These are phyloP conservation scores for Otus sunia DNA, from an alignment of 2,113 vertebrate species.

Conservation along the genomic window DNA sequence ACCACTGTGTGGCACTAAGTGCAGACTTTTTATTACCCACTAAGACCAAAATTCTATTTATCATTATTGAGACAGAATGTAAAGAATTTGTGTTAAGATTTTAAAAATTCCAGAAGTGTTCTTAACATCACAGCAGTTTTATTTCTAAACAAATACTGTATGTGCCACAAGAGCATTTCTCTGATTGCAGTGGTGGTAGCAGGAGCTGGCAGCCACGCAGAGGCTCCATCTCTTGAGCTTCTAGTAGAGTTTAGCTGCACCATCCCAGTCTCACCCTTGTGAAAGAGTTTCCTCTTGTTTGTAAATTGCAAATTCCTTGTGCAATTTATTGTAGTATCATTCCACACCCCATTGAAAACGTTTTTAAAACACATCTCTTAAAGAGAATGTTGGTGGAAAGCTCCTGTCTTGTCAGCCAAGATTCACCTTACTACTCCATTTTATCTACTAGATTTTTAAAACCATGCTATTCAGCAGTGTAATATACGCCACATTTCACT, in stretches of 20 bases:
- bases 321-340: neutral
- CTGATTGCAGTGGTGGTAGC: neutral
- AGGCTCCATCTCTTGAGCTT: neutral
- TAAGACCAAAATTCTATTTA: neutral
- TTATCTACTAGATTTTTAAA: neutral
- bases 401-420: neutral
- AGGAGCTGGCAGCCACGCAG: neutral
- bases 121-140: neutral
- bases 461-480: neutral
- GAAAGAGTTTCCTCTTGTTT: neutral
- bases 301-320: neutral
- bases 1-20: slow-evolving; percentile 47
- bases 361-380: neutral
- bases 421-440: neutral
- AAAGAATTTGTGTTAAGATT: neutral
- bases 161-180: fast-evolving
- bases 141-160: neutral
- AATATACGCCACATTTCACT: neutral
- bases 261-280: neutral
- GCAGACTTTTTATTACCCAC: neutral
- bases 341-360: fast-evolving
- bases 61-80: neutral
- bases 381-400: neutral
- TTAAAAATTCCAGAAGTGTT: neutral
- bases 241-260: neutral